Evolutionary conservation across 2,888 invertebrate genomes (phyloP).

Genomic region (Hypomecis atomaria): DNA sequence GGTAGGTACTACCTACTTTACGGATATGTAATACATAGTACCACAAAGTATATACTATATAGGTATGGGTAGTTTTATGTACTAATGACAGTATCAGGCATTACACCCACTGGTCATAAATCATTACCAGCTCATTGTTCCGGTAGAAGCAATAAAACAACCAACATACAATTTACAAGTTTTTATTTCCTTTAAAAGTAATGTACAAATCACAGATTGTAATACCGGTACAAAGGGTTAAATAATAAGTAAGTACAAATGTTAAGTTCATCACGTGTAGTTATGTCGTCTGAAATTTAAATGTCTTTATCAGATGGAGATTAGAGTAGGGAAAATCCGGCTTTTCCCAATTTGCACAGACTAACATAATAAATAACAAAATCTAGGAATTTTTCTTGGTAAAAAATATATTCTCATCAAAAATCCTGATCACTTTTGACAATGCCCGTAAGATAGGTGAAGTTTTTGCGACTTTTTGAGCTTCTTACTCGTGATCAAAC

Average conservation of each 20-base stretch:
- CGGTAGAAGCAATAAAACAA: conserved; percentile 21
- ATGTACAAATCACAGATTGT: conserved; percentile 44
- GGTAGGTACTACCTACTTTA: no score
- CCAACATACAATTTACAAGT: conserved; percentile 6
- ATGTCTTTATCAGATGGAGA: not conserved
- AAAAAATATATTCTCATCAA: no score
- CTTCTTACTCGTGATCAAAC: no score
- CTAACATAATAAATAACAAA: no score
- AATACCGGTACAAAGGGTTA: conserved; percentile 37
- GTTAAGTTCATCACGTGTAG: conserved; percentile 24
- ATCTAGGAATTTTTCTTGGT: no score
- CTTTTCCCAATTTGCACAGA: not conserved
- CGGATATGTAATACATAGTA: no score
- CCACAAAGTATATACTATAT: no score
- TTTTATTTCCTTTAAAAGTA: conserved; percentile 14
- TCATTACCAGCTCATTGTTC: conserved; percentile 3
- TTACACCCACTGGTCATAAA: conserved; percentile 1
- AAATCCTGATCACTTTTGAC: no score
- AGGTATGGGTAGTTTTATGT: not conserved
- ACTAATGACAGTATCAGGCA: not conserved
- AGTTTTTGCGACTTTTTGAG: no score
- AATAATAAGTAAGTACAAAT: not conserved
- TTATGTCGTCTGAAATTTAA: not conserved
- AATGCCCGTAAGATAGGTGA: no score
- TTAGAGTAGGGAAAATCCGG: not conserved